Evolutionary conservation across 1,140 invertebrate genomes (phyloP), one percentile per base, ranked within the genome.

Genomic region (Neuroterus valhalla): DNA sequence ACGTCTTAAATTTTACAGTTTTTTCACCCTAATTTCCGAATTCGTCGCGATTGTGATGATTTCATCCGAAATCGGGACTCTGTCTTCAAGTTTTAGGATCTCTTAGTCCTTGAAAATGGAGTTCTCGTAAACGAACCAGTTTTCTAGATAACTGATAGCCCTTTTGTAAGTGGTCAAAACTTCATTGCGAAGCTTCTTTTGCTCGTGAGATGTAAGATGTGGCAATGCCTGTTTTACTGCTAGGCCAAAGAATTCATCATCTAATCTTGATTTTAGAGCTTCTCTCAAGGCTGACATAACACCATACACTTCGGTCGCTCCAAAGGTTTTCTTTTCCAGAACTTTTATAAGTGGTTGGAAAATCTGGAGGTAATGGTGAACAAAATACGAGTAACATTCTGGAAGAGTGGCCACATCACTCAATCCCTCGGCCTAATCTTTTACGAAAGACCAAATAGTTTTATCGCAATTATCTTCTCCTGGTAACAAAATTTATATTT

Each of bases 361-460:
- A 43, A 75, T 23, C 21, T 43, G 67, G 42, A 75, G 48, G 43
- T 73, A 78, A 67, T 76, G 75, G 21, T 78, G 70, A 17, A 78
- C 55, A 68, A 79, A 79, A 68, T 79, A 76, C 62, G 74, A 71
- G 67, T 76, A 76, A 44, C 43, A 72, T 76, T 76, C 66, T 66
- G 23, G 38, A 66, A 52, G 68, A 55, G 71, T 70, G 6, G 48
- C 0, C 23, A 43, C 17, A 52, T 46, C 14, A 6, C 48, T 62
- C 10, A 76, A 19, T 72, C 71, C 66, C 52, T 79, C 21, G 70
- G 45, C 38, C 44, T 76, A 43, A 15, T 50, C 44, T 44, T n/a
- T 43, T 19, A 79, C 66, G 50, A 79, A 79, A 48, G 55, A 68
- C 74, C 75, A 76, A 38, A 79, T 73, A 38, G 66, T 46, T 50